Base-by-base conservation (phyloP, 2,888 invertebrate genomes). In the Mythimna albipuncta region DNA sequence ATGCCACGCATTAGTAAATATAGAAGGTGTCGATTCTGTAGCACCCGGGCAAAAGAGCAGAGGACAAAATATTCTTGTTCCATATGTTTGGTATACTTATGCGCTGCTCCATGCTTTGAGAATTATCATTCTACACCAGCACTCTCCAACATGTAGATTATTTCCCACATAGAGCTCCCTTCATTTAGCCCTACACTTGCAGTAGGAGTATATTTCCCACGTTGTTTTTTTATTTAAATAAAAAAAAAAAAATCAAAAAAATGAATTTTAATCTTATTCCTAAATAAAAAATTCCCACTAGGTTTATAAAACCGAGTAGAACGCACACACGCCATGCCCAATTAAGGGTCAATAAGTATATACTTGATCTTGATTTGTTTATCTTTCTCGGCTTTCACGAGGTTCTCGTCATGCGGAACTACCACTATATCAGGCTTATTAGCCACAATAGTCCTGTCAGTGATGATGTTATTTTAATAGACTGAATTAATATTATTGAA, bases 21-120 rank as follows among this genome's bases (percentile, higher is more conserved):
- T 68, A 65, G 74, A 63, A 75, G 75, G 64, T 76, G 68, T 68
- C 50, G 72, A 64, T 72, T 69, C 64, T 72, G 72, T 68, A 69
- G 69, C 71, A 76, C 72, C 59, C 76, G 70, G 64, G 73, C 72
- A 72, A 73, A 73, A 69, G 66, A 70, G 55, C 58, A 69, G 65
- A 64, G 72, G 61, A 63, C 72, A 64, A 77, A 77, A 67, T 77
- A 73, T 69, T 69, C 61, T 77, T 72, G 77, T 72, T 72, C 64
- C 64, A 63, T 57, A 68, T 76, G 72, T 72, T 68, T 72, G 65
- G 62, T 76, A 61, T 69, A 67, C 69, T 67, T 73, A 72, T 69
- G 69, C 1, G 64, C 72, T 72, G 76, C 72, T 75, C 67, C 75
- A 66, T 70, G 65, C 62, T 75, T 75, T 70, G 69, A 75, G 64